A percentile compares a stretch with the other conserved stretches of the same genome.
These are phyloP conservation scores for Spatula clypeata DNA, from an alignment of 2,797 vertebrate genomes.

Conservation along the genomic window DNA sequence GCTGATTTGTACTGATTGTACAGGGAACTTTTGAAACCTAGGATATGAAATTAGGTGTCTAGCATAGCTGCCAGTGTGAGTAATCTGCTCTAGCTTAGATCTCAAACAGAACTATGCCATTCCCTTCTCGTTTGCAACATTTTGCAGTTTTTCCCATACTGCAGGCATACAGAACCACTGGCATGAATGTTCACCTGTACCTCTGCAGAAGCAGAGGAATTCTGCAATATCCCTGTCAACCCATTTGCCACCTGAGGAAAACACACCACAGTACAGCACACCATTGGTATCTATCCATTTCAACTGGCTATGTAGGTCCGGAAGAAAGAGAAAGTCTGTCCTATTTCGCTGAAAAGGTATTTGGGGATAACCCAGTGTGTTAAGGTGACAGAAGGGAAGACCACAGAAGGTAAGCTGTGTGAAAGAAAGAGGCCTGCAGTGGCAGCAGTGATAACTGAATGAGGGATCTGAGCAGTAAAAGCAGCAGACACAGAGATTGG, in stretches of 20 bases:
- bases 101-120: neutral
- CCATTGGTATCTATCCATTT: neutral
- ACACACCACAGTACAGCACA: neutral
- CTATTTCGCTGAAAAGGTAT: neutral
- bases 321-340: neutral
- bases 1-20: neutral
- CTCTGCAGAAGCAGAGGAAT: neutral
- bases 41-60: neutral
- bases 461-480: neutral
- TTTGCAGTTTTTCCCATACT: neutral
- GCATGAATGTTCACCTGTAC: neutral
- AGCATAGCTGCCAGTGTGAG: neutral
- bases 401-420: neutral
- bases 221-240: neutral
- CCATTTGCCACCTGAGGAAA: neutral
- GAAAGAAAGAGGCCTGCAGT: neutral
- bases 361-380: neutral
- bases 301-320: accelerated
- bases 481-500: neutral
- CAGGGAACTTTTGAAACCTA: neutral
- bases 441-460: neutral
- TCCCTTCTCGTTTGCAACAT: neutral
- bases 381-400: neutral
- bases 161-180: neutral
- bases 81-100: neutral